Evolutionary conservation across 2,888 invertebrate species (phyloP), one percentile per base, ranked within the genome.

Genomic region (Drosophila helvetica): DNA sequence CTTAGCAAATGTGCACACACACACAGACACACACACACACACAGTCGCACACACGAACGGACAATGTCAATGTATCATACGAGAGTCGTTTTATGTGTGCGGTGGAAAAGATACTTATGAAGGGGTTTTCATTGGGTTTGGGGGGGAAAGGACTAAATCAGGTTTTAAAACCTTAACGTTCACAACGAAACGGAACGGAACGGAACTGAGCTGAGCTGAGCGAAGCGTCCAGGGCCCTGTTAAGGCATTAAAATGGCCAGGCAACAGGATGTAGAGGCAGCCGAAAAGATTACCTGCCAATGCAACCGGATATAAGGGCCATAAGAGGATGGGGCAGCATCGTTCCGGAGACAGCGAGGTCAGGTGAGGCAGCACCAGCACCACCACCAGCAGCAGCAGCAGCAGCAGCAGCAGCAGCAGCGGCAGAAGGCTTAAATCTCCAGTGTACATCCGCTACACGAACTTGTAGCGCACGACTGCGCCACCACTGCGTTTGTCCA

Each of bases 261-360:
- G 69, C 72, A 75, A 68, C 86, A 79, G 85, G 82, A 85, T 72
- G 81, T 68, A 65, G 52, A 50, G 62, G 50, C 65, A 71, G 64
- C 75, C 79, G 56, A 78, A 86, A 84, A 82, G 86, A 84, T 84
- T 84, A 84, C 88, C 83, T 84, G 88, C 78, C 86, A 88, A 86
- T 84, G 83, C 88, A 84, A 84, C 83, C 83, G 83, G 83, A 84
- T 84, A 84, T 84, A 76, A 71, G 71, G 65, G 71, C 65, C 72
- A 71, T 71, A 64, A 71, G 70, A 71, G 70, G 47, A 70, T 55
- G 73, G 63, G 27, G 47, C 65, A 66, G 56, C 68, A 68, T 67
- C 73, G 22, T 52, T 51, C 51, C 33, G 66, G 57, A 61, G 80
- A 48, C 62, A n/a, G 63, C 63, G 63, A 68, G 58, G 70, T 51